These are phyloP conservation scores for Bagarius yarrelli DNA, from an alignment of 2,113 vertebrate species.

Conservation along the genomic window DNA sequence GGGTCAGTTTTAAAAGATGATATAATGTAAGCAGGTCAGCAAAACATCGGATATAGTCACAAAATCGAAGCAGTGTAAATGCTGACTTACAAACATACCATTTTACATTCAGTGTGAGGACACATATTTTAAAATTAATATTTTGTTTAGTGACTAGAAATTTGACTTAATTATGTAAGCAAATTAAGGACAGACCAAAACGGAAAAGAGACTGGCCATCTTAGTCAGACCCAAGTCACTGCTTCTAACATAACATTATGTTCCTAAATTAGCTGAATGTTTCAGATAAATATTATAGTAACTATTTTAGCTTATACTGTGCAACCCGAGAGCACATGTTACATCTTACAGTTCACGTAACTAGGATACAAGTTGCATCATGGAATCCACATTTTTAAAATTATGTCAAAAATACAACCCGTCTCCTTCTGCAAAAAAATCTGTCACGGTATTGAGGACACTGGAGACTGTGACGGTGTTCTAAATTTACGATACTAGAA, in stretches of 20 bases:
- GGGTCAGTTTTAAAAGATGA: too few species aligned
- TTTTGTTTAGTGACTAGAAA: not conserved
- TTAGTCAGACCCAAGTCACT: not conserved
- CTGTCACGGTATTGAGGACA: conserved; percentile 6
- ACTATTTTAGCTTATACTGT: conserved; percentile 10
- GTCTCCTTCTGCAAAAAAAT: conserved; percentile 4
- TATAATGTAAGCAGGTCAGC: too few species aligned
- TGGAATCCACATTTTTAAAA: conserved; percentile 11
- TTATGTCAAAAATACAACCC: conserved; percentile 14
- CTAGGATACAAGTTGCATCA: conserved; percentile 10
- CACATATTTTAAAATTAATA: not conserved
- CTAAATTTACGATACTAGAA: conserved; percentile 26
- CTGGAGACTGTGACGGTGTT: conserved; percentile 1
- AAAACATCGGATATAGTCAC: too few species aligned
- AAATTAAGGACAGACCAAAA: not conserved
- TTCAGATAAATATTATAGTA: not conserved
- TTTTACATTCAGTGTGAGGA: not conserved
- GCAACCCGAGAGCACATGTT: conserved; percentile 8
- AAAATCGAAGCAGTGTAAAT: too few species aligned
- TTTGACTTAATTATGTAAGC: not conserved
- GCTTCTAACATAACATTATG: too few species aligned
- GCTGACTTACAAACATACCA: too few species aligned
- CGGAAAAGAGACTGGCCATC: not conserved
- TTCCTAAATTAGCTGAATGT: not conserved
- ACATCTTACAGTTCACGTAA: not conserved